Evolutionary conservation across 1,140 invertebrate species (phyloP).

Genomic region (Megalonaias nervosa): DNA sequence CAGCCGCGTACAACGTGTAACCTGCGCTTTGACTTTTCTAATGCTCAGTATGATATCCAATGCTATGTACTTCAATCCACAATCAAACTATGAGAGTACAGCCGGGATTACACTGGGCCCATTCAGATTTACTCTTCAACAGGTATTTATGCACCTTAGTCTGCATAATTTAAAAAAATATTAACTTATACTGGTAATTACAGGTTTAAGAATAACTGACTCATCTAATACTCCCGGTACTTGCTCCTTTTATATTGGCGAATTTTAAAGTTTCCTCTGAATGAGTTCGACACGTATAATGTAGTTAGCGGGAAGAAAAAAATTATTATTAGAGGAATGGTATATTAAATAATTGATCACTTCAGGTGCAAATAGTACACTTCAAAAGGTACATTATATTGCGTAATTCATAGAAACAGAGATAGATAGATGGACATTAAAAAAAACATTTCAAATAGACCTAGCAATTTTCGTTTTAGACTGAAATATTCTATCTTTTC

Average conservation of each 20-base stretch:
- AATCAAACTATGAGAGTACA: slow-evolving; percentile 39
- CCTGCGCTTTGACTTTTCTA: slow-evolving; percentile 69
- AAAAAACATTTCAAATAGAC: background rate
- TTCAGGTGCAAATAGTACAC: too few relatives aligned
- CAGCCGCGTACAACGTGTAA: slow-evolving; percentile 70
- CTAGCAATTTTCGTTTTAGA: background rate
- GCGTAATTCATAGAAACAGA: too few relatives aligned
- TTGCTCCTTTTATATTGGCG: background rate
- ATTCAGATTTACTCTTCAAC: slow-evolving; percentile 56
- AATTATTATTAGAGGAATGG: background rate
- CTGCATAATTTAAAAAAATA: background rate
- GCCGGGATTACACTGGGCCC: slow-evolving; percentile 54
- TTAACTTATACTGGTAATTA: background rate
- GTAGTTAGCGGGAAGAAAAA: background rate
- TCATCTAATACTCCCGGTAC: background rate
- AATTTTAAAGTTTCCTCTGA: background rate
- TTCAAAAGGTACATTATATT: too few relatives aligned
- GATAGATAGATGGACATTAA: background rate
- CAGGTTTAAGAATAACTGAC: background rate
- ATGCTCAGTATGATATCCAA: slow-evolving; percentile 72
- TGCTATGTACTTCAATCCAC: slow-evolving; percentile 70
- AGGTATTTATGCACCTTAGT: slow-evolving; percentile 37
- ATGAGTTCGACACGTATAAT: background rate
- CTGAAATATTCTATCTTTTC: background rate
- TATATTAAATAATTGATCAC: too few relatives aligned